Base-by-base conservation (phyloP, 2,888 invertebrate genomes). In the Poecilus cupreus region DNA sequence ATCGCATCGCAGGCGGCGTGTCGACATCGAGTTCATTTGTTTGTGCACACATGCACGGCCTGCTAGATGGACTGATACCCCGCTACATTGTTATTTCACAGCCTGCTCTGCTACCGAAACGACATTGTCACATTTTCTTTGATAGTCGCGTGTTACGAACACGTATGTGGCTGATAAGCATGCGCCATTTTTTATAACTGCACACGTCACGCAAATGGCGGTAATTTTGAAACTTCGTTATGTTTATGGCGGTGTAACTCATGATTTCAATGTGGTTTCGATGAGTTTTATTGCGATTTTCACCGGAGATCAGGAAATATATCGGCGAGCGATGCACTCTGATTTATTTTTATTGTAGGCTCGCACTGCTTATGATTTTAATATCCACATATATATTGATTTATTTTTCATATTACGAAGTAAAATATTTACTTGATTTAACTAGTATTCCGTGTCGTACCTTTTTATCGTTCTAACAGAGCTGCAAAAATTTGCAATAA, bases 181-280 rank as follows among this genome's bases (percentile, higher is more conserved):
- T 32, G 37, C 64, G 32, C 64, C 37, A 37, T 68, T 68, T 60
- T 54, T 68, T 68, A 68, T 68, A 68, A 68, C 64, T 32, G 64
- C 18, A 18, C 18, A 37, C 32, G 64, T 68, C 32, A 68, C 64
- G 64, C 37, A 68, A 68, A 68, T 68, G 37, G 37, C 64, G 64
- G 64, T 68, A 68, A 60, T 68, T 68, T 68, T 37, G 6, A 68
- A 68, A 68, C 64, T 68, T 68, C 39, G 64, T 68, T 68, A 68
- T 37, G 64, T 68, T 68, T 68, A 68, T 68, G 32, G 64, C n/a
- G 5, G 60, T 37, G 37, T 37, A 68, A 68, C 64, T 68, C 64
- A 68, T 37, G 37, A 68, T 60, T 24, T 32, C 24, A 24, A 60
- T 60, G 26, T 24, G 60, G 37, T 32, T 22, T 16, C 2, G 6